These are phyloP conservation scores for Chalcosyrphus nemorum DNA, from an alignment of 2,888 invertebrate species.

Conservation along the genomic window DNA sequence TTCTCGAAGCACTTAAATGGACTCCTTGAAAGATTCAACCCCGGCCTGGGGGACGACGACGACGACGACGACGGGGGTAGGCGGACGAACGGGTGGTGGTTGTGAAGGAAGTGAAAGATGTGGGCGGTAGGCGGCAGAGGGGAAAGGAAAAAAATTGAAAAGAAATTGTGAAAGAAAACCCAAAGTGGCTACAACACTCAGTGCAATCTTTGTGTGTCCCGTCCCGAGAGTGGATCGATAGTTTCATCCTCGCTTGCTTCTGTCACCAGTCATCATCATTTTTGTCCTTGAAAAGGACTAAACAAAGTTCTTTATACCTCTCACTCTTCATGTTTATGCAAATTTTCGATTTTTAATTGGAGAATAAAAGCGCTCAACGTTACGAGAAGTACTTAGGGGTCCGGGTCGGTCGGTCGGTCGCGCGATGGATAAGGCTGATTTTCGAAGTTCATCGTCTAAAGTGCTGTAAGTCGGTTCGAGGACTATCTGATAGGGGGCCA, in stretches of 20 bases:
- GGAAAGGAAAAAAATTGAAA: conserved; percentile 36
- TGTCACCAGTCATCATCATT: conserved; percentile 31
- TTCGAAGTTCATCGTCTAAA: conserved; percentile 46
- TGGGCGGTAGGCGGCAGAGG: no score
- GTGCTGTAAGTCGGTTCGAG: conserved; percentile 34
- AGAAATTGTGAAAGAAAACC: conserved; percentile 58
- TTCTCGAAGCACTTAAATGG: conserved; percentile 73
- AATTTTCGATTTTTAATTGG: conserved; percentile 72
- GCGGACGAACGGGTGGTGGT: background rate
- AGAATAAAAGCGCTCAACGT: conserved; percentile 64
- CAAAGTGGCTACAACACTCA: conserved; percentile 66
- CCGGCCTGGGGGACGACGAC: background rate
- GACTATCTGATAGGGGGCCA: conserved; percentile 48
- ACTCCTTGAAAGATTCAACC: conserved; percentile 64
- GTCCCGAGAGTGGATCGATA: conserved; percentile 49
- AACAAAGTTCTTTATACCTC: conserved; percentile 32
- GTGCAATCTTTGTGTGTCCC: conserved; percentile 54
- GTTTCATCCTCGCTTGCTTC: conserved; percentile 26
- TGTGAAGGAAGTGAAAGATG: conserved; percentile 17
- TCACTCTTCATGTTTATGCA: conserved; percentile 67
- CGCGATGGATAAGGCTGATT: conserved; percentile 60
- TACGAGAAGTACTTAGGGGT: conserved; percentile 54
- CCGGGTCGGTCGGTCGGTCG: no score
- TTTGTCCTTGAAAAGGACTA: conserved; percentile 56
- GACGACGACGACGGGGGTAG: background rate